These are phyloP conservation scores for Aphidius ervi DNA, from an alignment of 1,140 invertebrate genomes.

Conservation along the genomic window DNA sequence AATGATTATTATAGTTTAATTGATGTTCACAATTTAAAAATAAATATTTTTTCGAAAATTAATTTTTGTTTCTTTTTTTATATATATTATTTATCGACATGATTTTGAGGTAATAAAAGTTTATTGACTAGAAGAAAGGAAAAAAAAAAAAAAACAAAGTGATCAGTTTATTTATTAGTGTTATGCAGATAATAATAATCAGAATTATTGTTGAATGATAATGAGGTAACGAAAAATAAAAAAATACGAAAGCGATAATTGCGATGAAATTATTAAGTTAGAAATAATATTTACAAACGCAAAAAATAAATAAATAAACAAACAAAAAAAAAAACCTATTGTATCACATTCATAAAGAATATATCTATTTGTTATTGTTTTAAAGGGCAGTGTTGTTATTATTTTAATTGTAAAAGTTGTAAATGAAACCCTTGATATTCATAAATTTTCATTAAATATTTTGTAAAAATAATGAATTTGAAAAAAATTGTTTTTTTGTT, in stretches of 20 bases:
- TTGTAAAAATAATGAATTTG: too few species aligned
- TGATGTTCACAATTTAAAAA: too few species aligned
- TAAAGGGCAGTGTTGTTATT: conserved; percentile 37
- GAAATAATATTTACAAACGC: conserved; percentile 29
- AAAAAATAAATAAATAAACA: conserved; percentile 28
- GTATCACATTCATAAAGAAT: conserved; percentile 55
- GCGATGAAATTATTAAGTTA: conserved; percentile 25
- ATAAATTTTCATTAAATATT: too few species aligned
- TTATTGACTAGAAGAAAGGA: conserved; percentile 11
- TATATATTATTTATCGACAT: too few species aligned
- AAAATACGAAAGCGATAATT: conserved; percentile 4
- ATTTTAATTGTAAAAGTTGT: background rate
- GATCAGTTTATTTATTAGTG: too few species aligned
- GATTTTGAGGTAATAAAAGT: too few species aligned
- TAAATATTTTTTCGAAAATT: too few species aligned
- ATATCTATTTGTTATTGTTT: conserved; percentile 58
- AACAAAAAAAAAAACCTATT: conserved; percentile 45
- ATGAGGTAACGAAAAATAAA: conserved; percentile 22
- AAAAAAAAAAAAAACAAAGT: conserved; percentile 20
- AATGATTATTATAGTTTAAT: too few species aligned
- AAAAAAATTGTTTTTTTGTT: too few species aligned
- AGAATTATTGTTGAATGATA: background rate
- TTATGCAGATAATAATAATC: too few species aligned
- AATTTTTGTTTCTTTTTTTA: too few species aligned
- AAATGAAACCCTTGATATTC: too few species aligned